Conservation (phyloP, 2,797 vertebrate genomes). For the Peromyscus melanophrys region DNA sequence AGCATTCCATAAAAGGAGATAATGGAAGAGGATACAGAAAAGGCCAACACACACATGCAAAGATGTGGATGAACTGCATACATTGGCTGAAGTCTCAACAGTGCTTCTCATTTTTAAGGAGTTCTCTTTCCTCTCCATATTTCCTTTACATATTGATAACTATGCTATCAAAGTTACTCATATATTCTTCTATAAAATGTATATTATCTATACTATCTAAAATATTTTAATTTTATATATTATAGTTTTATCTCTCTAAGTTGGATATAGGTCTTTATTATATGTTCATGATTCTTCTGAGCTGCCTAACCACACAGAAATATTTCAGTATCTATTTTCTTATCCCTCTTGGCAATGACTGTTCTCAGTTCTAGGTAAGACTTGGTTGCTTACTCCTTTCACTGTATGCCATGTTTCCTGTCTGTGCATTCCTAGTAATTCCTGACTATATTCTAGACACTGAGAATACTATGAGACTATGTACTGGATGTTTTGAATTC, state of each 20-base stretch:
- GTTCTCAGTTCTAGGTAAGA: neutral
- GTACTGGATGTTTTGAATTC: neutral
- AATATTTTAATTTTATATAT: neutral
- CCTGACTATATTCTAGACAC: neutral
- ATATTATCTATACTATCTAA: neutral
- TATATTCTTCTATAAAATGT: neutral
- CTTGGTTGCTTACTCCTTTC: neutral
- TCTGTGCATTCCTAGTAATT: neutral
- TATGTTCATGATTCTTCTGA: neutral
- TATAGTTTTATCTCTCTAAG: neutral
- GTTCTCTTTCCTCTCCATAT: neutral
- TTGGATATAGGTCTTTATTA: neutral
- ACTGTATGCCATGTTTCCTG: neutral
- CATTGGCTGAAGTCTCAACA: neutral
- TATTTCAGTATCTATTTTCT: neutral
- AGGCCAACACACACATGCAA: neutral
- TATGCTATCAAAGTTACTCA: neutral
- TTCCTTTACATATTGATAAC: neutral
- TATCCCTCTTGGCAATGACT: neutral
- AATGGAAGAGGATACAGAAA: neutral
- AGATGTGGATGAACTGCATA: fast-evolving
- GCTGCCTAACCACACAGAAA: neutral
- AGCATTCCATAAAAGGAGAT: neutral
- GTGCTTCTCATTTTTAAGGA: neutral
- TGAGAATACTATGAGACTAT: neutral